A percentile compares a stretch with the other conserved stretches of the same genome.
These are phyloP conservation scores for Gasterosteus nipponicus DNA, from an alignment of 2,113 vertebrate species.

Conservation along the genomic window DNA sequence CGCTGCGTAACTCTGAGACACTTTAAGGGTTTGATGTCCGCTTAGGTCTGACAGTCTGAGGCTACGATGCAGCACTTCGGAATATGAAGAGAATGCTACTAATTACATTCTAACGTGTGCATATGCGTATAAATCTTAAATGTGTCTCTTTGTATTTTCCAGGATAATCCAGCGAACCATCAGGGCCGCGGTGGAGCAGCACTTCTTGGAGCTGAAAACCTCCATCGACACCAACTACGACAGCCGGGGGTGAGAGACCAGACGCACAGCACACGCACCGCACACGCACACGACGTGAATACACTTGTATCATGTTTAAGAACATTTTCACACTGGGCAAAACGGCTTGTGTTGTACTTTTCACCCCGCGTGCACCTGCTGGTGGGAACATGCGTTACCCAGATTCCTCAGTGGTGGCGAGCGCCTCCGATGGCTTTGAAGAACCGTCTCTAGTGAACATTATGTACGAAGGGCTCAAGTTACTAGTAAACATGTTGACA, in stretches of 20 bases:
- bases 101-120: neutral
- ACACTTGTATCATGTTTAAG: neutral
- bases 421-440: slow-evolving; percentile 18
- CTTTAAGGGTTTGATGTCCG: neutral
- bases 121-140: neutral
- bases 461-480: slow-evolving; percentile 24
- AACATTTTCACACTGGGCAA: neutral
- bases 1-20: neutral
- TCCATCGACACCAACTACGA: slow-evolving; percentile 84
- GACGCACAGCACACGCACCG: neutral
- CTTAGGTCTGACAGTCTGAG: neutral
- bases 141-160: slow-evolving; percentile 36
- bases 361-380: slow-evolving; percentile 1
- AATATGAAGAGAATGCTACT: neutral
- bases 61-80: neutral
- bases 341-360: no score
- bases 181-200: slow-evolving; percentile 92
- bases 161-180: slow-evolving; percentile 93
- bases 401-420: slow-evolving; percentile 11
- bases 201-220: slow-evolving; percentile 91
- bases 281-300: neutral
- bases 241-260: slow-evolving; percentile 62
- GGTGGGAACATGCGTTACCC: neutral
- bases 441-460: slow-evolving; percentile 38
- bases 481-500: slow-evolving; percentile 44